Base-by-base conservation (phyloP, 2,888 invertebrate genomes). In the Esperia sulphurella region DNA sequence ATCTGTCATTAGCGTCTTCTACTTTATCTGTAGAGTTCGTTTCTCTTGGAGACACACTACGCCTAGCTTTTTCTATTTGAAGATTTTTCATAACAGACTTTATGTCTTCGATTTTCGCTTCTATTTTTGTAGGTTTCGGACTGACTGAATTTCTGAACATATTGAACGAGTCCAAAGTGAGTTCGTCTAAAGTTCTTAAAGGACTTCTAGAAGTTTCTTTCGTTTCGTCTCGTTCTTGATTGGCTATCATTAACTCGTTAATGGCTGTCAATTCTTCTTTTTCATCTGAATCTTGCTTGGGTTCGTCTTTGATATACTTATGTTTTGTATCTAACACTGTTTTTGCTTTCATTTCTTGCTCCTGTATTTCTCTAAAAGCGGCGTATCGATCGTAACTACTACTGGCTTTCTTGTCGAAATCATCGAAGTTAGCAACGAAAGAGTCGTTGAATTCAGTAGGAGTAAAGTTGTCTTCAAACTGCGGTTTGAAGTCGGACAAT, bases 361-460 rank as follows among this genome's bases (percentile, higher is more conserved):
- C 94, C 59, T 96, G 94, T 59, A 96, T 92, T 83, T 97, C 97
- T 53, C 97, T 91, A 66, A 97, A 97, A 0, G 95, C 97, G 0
- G 97, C 97, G 74, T 97, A 97, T 60, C 95, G 92, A 71, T 97
- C 97, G 66, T 94, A 95, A 0, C 92, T 79, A 0, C 92, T 81
- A 51, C 92, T 91, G 0, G 86, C 83, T 68, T 90, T 89, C 50
- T 81, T 79, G 58, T 88, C 79, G 58, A 92, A 92, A 63, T 93
- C 91, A 39, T 93, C 93, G 64, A 94, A 94, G 63, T 93, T 93
- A 0, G 93, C 93, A 8, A 93, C 92, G 61, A 94, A 95, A 6
- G 91, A 81, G 14, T 91, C 91, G 52, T 68, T 75, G 0, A 65
- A 52, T 1, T 79, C 77, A 1, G 71, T 55, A 0, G 84, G 91